A percentile compares a stretch with the other conserved stretches of the same genome.
Evolutionary conservation across 1,140 invertebrate genomes (phyloP).

Genomic region (Mercenaria mercenaria): DNA sequence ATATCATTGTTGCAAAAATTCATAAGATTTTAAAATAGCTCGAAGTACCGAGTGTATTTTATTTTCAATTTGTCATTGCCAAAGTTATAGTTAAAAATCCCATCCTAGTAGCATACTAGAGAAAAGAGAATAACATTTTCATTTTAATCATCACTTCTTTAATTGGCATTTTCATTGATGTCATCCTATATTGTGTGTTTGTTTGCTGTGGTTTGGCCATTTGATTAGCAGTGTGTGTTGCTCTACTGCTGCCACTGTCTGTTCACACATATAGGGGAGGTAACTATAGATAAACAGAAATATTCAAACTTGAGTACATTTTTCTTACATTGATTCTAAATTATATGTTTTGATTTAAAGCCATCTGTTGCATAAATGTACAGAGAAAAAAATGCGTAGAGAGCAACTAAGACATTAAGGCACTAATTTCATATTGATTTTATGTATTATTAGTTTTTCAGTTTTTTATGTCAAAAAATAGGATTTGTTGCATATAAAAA

Average conservation of each 20-base stretch:
- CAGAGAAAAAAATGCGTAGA: too few species aligned
- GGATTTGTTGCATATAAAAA: neutral
- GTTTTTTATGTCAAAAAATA: neutral
- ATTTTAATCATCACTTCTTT: neutral
- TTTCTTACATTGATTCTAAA: neutral
- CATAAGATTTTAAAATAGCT: too few species aligned
- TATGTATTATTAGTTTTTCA: neutral
- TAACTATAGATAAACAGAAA: neutral
- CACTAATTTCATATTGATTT: too few species aligned
- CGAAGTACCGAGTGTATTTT: too few species aligned
- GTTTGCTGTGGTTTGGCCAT: constrained; percentile 30
- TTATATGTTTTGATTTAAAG: neutral
- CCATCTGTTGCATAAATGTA: too few species aligned
- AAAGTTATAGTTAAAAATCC: too few species aligned
- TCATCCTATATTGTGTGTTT: constrained; percentile 4
- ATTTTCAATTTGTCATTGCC: too few species aligned
- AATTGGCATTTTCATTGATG: neutral
- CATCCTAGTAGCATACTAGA: too few species aligned
- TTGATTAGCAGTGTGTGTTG: constrained; percentile 18
- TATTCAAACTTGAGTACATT: neutral
- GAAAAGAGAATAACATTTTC: too few species aligned
- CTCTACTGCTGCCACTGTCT: constrained; percentile 36
- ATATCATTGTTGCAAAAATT: too few species aligned
- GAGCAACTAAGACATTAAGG: too few species aligned
- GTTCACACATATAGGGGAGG: constrained; percentile 40